Evolutionary conservation across 2,888 invertebrate genomes (phyloP), one percentile per base, ranked within the genome.

Genomic region (Andrena fulva): DNA sequence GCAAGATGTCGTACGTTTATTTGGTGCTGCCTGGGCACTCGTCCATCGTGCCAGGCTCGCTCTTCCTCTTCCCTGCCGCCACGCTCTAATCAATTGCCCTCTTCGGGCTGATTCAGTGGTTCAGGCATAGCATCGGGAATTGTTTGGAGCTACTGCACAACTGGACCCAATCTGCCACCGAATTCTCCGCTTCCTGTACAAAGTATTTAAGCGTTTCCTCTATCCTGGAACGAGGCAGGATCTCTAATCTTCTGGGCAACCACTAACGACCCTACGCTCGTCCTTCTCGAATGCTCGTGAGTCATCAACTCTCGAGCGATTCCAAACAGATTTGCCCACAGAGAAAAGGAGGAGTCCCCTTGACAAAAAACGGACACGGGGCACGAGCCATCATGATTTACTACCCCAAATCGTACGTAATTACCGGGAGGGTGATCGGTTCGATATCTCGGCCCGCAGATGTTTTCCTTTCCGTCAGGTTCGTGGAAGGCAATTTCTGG

Each of bases 381-480:
- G 84, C 83, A 78, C 77, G 81, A 77, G 82, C 70, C 88, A 87
- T 87, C 90, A 88, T 88, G 89, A 90, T 91, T 89, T 90, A 88
- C 52, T 42, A 31, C 56, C 56, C 50, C 42, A 62, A 56, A 75
- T 72, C 35, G 73, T 54, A 5, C 29, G 48, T 54, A 74, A 81
- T 56, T 68, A 54, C 24, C 29, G 1, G 7, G 66, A 71, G 77
- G 64, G 68, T 35, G 77, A 63, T 71, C 73, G 42, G 64, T 64
- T 66, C 76, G 75, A 78, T 66, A 74, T 75, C 27, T 70, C 78
- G 82, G 59, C 56, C 74, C 76, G 73, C 87, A 87, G 89, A 88
- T 88, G 83, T 83, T 86, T 89, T 84, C 68, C 76, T 80, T 79
- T 76, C 50, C 60, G 33, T 16, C 60, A 63, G 74, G 80, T 88